Conservation (phyloP, 2,797 vertebrate genomes). For the Poliocrania exsul region DNA sequence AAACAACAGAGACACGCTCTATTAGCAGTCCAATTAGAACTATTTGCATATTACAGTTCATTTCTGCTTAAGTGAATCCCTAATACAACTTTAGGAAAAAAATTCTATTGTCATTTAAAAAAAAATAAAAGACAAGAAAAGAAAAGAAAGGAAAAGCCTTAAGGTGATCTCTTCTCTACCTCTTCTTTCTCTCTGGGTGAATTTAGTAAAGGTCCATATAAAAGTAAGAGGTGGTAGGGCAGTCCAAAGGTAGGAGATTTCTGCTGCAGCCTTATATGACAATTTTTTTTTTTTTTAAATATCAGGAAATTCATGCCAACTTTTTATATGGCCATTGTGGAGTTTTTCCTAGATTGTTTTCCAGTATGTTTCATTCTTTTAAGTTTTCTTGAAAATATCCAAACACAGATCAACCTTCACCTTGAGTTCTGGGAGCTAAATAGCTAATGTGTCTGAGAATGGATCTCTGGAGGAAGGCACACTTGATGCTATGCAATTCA, state of each 20-base stretch:
- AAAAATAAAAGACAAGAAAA: slow-evolving; percentile 55
- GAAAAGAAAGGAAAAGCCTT: slow-evolving; percentile 61
- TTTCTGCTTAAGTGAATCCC: slow-evolving; percentile 92
- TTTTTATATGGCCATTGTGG: background rate
- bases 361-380: background rate
- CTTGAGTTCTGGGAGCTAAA: slow-evolving; percentile 52
- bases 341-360: background rate
- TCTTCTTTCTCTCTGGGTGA: background rate
- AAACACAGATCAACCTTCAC: slow-evolving; percentile 15
- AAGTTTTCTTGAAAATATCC: background rate
- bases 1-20: slow-evolving; percentile 99
- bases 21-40: slow-evolving; percentile 99
- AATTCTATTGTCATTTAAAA: slow-evolving; percentile 81
- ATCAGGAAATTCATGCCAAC: background rate
- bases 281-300: background rate
- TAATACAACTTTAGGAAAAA: slow-evolving; percentile 85
- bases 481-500: background rate
- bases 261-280: background rate
- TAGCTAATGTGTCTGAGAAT: slow-evolving; percentile 7
- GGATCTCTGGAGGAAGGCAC: slow-evolving; percentile 11
- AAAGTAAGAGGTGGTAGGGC: background rate
- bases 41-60: slow-evolving; percentile 99
- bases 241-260: background rate
- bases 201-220: background rate
- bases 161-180: slow-evolving; percentile 66